Conservation (phyloP, 2,888 invertebrate genomes). For the Nomada hirtipes region DNA sequence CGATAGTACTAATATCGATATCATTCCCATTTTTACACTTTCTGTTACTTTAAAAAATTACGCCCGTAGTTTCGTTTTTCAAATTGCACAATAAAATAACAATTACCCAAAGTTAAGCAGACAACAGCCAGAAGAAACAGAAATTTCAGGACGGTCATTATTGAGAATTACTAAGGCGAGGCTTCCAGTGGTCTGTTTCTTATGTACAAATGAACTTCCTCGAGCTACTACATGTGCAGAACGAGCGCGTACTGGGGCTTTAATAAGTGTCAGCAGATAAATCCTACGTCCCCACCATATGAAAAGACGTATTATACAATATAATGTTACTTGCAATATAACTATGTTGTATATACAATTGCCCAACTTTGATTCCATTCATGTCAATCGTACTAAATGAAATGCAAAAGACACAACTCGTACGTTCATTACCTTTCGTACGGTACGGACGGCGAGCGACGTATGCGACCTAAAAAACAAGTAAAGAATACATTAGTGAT, state of each 20-base stretch:
- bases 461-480: constrained; percentile 15
- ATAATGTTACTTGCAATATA: constrained; percentile 48
- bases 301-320: constrained; percentile 53
- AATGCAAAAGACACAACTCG: constrained; percentile 2
- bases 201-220: constrained; percentile 18
- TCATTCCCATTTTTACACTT: neutral
- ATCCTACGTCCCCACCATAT: constrained; percentile 62
- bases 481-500: constrained; percentile 14
- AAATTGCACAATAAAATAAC: neutral
- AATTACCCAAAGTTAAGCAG: constrained; percentile 51
- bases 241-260: constrained; percentile 48
- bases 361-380: constrained; percentile 46
- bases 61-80: neutral
- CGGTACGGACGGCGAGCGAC: neutral
- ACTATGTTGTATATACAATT: constrained; percentile 28
- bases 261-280: constrained; percentile 56
- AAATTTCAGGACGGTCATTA: constrained; percentile 36
- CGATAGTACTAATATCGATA: neutral
- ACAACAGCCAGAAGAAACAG: constrained; percentile 17
- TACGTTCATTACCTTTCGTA: neutral
- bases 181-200: neutral
- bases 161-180: constrained; percentile 18
- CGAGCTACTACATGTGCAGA: constrained; percentile 45
- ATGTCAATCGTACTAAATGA: constrained; percentile 11
- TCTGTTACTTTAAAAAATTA: neutral